A percentile compares a stretch with the other conserved stretches of the same genome.
These are phyloP conservation scores for Lepas anatifera DNA, from an alignment of 2,888 invertebrate genomes.

Conservation along the genomic window DNA sequence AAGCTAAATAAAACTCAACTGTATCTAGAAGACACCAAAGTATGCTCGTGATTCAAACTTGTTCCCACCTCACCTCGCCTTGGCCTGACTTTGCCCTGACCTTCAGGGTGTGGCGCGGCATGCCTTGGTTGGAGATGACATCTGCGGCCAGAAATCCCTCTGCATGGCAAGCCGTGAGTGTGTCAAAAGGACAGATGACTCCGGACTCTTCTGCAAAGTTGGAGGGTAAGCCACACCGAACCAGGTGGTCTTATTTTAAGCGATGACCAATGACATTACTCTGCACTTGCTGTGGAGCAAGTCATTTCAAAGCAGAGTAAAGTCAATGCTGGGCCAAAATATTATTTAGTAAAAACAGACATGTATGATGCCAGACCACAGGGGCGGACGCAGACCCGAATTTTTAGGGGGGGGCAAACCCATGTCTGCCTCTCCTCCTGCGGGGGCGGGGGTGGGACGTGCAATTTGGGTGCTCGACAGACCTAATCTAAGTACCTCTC, in stretches of 20 bases:
- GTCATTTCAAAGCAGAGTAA: too few species aligned
- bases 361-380: too few species aligned
- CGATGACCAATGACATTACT: too few species aligned
- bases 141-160: slow-evolving; percentile 72
- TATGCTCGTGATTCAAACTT: too few species aligned
- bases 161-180: slow-evolving; percentile 85
- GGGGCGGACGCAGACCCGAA: too few species aligned
- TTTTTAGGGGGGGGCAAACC: too few species aligned
- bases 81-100: neutral
- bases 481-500: too few species aligned
- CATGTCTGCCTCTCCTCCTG: too few species aligned
- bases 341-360: neutral
- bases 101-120: slow-evolving; percentile 64
- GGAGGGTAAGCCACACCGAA: neutral
- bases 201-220: neutral
- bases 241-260: neutral
- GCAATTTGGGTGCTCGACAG: too few species aligned
- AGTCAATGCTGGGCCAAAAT: neutral
- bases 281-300: neutral
- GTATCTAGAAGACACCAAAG: too few species aligned
- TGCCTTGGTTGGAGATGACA: slow-evolving; percentile 56
- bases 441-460: too few species aligned
- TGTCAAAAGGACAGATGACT: neutral
- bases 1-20: too few species aligned
- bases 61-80: neutral